Evolutionary conservation across 1,140 invertebrate genomes (phyloP).

Genomic region (Diuraphis noxia): DNA sequence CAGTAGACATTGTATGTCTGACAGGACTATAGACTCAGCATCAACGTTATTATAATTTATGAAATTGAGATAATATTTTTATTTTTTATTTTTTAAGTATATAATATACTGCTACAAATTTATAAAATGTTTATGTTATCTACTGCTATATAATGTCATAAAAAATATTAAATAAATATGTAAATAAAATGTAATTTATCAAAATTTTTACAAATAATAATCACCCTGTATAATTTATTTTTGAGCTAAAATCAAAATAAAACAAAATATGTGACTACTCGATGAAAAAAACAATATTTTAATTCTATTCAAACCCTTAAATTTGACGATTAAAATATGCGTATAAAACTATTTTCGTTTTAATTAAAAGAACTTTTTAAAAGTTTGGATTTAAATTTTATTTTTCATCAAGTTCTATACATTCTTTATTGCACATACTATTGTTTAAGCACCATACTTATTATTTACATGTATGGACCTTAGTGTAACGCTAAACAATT

Average conservation of each 20-base stretch:
- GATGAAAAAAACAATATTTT: background rate
- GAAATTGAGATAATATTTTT: no score
- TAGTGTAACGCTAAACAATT: background rate
- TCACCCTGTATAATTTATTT: background rate
- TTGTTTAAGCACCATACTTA: background rate
- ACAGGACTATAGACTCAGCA: no score
- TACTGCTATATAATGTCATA: background rate
- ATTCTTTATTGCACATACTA: background rate
- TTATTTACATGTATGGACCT: background rate
- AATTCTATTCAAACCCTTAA: background rate
- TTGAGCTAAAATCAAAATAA: background rate
- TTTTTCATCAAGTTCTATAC: background rate
- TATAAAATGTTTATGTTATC: no score
- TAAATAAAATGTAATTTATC: background rate
- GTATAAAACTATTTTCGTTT: conserved; percentile 4
- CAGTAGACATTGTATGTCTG: no score
- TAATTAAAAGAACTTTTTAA: background rate
- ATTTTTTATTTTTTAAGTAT: no score
- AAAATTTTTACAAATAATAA: background rate
- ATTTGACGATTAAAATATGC: background rate
- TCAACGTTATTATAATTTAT: no score
- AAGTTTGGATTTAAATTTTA: background rate
- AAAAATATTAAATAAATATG: background rate
- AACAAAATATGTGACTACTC: background rate
- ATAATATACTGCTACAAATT: no score